These are phyloP conservation scores for Ctenopoma kingsleyae DNA, from an alignment of 2,797 vertebrate species.

Conservation along the genomic window DNA sequence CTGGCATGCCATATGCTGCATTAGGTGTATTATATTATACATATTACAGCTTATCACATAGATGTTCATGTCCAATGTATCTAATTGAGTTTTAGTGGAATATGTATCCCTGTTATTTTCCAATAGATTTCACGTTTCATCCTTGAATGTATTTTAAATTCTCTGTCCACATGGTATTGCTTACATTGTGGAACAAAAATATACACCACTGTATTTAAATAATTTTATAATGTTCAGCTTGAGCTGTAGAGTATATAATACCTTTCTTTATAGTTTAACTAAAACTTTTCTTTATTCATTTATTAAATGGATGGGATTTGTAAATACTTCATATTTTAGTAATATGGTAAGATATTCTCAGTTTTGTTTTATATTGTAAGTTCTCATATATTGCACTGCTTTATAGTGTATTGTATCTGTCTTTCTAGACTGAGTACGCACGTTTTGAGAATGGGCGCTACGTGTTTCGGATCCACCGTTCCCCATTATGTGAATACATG, in stretches of 20 bases:
- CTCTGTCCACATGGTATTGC: conserved; percentile 5
- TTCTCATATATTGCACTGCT: conserved; percentile 16
- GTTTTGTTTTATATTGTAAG: conserved; percentile 7
- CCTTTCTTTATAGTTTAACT: too few relatives aligned
- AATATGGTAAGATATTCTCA: not conserved
- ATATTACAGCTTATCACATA: conserved; percentile 66
- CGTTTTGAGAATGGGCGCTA: conserved; percentile 94
- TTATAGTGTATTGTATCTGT: conserved; percentile 19
- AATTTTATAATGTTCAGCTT: too few relatives aligned
- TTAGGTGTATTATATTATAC: conserved; percentile 76
- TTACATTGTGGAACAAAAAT: not conserved
- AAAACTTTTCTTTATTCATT: too few relatives aligned
- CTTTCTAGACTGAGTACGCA: conserved; percentile 91
- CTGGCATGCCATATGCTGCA: conserved; percentile 67
- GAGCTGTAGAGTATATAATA: too few relatives aligned
- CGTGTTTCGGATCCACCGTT: conserved; percentile 93
- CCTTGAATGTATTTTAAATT: conserved; percentile 45
- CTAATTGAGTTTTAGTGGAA: conserved; percentile 49
- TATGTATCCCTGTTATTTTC: conserved; percentile 22
- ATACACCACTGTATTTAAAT: not conserved
- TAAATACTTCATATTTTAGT: too few relatives aligned
- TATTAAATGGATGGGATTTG: too few relatives aligned
- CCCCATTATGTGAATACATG: conserved; percentile 97
- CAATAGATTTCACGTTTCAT: conserved; percentile 31
- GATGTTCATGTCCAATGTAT: conserved; percentile 49